Percentiles rank a stretch among this genome's conserved stretches.
These are phyloP conservation scores for Leptarthrus brevirostris DNA, from an alignment of 2,888 invertebrate species.

Conservation along the genomic window DNA sequence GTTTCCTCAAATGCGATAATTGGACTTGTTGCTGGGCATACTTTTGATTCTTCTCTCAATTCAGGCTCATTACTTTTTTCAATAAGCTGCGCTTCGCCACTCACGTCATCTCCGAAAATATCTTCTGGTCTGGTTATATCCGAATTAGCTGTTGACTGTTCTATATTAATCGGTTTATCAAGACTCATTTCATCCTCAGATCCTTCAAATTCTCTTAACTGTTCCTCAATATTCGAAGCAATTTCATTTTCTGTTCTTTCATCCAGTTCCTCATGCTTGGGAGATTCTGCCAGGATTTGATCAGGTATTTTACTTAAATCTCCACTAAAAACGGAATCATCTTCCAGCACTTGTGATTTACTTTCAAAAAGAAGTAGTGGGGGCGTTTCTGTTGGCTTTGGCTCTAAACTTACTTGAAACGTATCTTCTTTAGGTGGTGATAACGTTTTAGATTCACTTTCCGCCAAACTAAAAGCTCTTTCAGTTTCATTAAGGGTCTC, in stretches of 20 bases:
- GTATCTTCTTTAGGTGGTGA: conserved; percentile 9
- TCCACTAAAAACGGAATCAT: conserved; percentile 53
- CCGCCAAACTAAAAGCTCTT: not conserved
- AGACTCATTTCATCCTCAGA: conserved; percentile 53
- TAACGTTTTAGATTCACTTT: not conserved
- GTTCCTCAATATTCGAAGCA: conserved; percentile 48
- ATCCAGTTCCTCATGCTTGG: conserved; percentile 50
- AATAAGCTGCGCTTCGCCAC: not conserved
- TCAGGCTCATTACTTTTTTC: not conserved
- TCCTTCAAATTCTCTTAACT: conserved; percentile 55
- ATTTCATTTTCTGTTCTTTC: conserved; percentile 50
- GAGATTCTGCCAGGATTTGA: conserved; percentile 37
- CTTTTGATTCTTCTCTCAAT: no score
- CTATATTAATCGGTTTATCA: conserved; percentile 3
- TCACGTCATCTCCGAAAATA: conserved; percentile 29
- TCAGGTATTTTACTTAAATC: conserved; percentile 49
- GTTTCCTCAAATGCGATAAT: not conserved
- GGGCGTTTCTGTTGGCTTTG: conserved; percentile 22
- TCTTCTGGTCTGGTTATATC: conserved; percentile 24
- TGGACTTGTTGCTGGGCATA: no score
- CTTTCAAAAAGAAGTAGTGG: conserved; percentile 31
- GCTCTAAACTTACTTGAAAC: conserved; percentile 35
- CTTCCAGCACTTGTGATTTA: conserved; percentile 54
- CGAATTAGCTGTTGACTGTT: not conserved
- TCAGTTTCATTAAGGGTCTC: not conserved